Base-by-base conservation (phyloP, 2,113 vertebrate species). In the Thalassoma bifasciatum region DNA sequence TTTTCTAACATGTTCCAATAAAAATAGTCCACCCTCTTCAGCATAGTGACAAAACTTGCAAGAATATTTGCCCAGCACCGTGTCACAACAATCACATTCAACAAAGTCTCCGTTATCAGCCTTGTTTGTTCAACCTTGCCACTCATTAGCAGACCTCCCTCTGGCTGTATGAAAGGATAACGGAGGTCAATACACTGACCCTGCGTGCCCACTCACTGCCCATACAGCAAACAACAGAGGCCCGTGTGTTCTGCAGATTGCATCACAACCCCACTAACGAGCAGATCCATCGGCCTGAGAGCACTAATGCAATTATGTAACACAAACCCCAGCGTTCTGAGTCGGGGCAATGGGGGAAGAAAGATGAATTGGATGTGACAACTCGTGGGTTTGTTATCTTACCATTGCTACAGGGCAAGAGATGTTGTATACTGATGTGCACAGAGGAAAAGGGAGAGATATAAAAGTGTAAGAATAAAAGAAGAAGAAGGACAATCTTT, bases 221-320 rank as follows among this genome's bases (percentile, higher is more conserved):
- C 83, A 85, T 66, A 82, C 56, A 50, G 82, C 59, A 72, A 72
- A 89, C 81, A 88, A 91, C 82, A 89, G 82, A 87, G 79, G 52
- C 46, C 90, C 62, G 44, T 91, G 88, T 91, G 89, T 91, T 88
- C 72, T 38, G 64, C 81, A 72, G 82, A 87, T 88, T 89, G 91
- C 87, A 87, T 89, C 83, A 89, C 65, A 71, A 72, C 69, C 21
- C 70, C 50, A 2, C 89, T 91, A 92, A 92, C 77, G 57, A 92
- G 85, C 83, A 77, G 53, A 76, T 73, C 73, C 74, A 75, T n/a
- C 56, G 80, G 89, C 82, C 85, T 79, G 83, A 79, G 81, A 88
- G 88, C 74, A n/a, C 87, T 88, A 90, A 91, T 89, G 83, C 82
- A 88, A 90, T 93, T 92, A 92, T 81, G 85, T 83, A 92, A 93